Evolutionary conservation across 1,140 invertebrate genomes (phyloP), one percentile per base, ranked within the genome.

Genomic region (Drosophila pachea): DNA sequence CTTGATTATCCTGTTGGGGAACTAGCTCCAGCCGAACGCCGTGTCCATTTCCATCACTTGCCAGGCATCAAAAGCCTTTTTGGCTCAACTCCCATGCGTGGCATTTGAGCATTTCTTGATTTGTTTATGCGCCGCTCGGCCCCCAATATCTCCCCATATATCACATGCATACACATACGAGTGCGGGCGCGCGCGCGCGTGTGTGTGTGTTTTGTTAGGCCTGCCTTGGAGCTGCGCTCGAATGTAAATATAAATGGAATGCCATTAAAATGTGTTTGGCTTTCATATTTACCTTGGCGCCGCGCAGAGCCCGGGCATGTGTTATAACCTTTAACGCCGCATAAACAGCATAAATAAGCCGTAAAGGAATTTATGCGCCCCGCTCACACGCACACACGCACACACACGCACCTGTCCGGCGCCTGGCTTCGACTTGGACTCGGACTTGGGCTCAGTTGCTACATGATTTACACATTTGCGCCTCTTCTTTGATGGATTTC

Each of bases 191-290:
- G 22, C 3, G 22, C 3, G 22, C 3, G 22, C 1, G 22, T 22
- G 22, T 22, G 22, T 22, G 22, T 22, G 74, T 84, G 76, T 84
- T 83, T 73, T 83, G 73, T 83, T 83, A 79, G 79, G 79, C 38
- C 58, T 31, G 22, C 38, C 73, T 66, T 38, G 67, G 65, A 78
- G 78, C 75, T 45, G 54, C 70, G 50, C 29, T 52, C 47, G 31
- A 48, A 58, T 59, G 50, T 73, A 78, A 78, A 72, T 76, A 74
- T 66, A 81, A 73, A 73, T 75, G 78, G 78, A 84, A 84, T 86
- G 76, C 73, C 81, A 79, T 84, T 84, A 84, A 84, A 86, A 86
- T 84, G 69, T 84, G 64, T 84, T 84, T 84, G 22, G 81, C 76
- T 86, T 60, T 76, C 79, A 83, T 78, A 86, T 84, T 86, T 74